These are phyloP conservation scores for Penaeus indicus DNA, from an alignment of 1,140 invertebrate species.

Conservation along the genomic window DNA sequence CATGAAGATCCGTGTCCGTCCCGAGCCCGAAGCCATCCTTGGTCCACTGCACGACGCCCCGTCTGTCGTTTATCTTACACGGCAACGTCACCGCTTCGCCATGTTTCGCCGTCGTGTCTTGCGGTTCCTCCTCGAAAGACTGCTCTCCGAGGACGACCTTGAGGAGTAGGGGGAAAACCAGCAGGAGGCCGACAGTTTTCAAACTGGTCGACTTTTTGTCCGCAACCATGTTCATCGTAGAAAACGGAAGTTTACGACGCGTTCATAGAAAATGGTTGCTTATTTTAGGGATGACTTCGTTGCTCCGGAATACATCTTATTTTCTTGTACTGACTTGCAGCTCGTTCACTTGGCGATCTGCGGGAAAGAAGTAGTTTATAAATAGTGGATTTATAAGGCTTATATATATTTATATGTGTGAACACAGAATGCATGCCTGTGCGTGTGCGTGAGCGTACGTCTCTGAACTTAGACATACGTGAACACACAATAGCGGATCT, in stretches of 20 bases:
- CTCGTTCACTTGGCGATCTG: too few species aligned
- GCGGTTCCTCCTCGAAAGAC: slow-evolving; percentile 49
- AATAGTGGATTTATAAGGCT: too few species aligned
- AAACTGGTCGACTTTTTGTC: neutral
- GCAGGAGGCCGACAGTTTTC: neutral
- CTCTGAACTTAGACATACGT: too few species aligned
- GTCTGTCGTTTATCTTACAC: slow-evolving; percentile 80
- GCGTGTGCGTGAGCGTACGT: too few species aligned
- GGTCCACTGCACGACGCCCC: slow-evolving; percentile 92
- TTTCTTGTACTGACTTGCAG: too few species aligned
- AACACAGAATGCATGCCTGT: too few species aligned
- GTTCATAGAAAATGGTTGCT: too few species aligned
- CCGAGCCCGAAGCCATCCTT: slow-evolving; percentile 95
- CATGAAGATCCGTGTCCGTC: slow-evolving; percentile 86
- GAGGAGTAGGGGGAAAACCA: neutral
- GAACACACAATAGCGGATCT: too few species aligned
- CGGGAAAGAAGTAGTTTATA: too few species aligned
- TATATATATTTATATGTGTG: too few species aligned
- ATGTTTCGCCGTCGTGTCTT: slow-evolving; percentile 53
- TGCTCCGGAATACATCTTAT: too few species aligned
- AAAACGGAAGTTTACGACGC: neutral
- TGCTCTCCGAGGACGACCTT: slow-evolving; percentile 33
- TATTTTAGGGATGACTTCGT: too few species aligned
- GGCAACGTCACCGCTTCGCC: slow-evolving; percentile 56
- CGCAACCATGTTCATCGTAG: slow-evolving; percentile 23